Percentiles rank a stretch among this genome's conserved stretches.
Conservation (phyloP, 1,140 invertebrate genomes). For the Sinonovacula constricta region DNA sequence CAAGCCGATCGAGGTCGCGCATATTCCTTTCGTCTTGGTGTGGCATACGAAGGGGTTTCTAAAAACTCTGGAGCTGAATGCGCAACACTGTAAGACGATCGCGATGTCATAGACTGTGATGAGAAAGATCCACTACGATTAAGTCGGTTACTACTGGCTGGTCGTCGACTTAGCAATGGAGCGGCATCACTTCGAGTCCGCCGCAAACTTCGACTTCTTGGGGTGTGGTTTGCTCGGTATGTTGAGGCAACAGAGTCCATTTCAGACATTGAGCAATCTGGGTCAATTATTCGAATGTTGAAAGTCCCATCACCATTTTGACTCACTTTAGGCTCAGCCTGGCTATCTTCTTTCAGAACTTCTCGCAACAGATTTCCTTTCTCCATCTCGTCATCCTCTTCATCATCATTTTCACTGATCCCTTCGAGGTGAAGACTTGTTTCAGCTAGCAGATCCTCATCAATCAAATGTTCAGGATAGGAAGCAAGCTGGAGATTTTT, state of each 20-base stretch:
- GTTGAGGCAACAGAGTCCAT: not conserved
- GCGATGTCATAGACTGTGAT: not conserved
- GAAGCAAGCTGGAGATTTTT: slow-evolving; percentile 44
- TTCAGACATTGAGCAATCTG: slow-evolving; percentile 4
- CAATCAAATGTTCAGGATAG: not conserved
- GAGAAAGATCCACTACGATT: not conserved
- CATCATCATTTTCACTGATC: slow-evolving; percentile 15
- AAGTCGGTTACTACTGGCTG: not conserved
- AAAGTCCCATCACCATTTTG: not conserved
- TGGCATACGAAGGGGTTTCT: not conserved
- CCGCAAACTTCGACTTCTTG: slow-evolving; percentile 4
- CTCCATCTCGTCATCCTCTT: slow-evolving; percentile 2
- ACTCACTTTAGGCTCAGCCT: not conserved
- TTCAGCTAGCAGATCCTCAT: slow-evolving; percentile 19
- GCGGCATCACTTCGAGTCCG: not conserved
- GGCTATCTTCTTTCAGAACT: not conserved
- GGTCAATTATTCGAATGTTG: slow-evolving; percentile 9
- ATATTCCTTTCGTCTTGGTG: not conserved
- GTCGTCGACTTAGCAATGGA: not conserved
- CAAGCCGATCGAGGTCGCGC: slow-evolving; percentile 24
- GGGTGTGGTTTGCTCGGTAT: no score
- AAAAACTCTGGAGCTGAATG: not conserved
- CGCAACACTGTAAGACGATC: not conserved
- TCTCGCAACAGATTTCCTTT: no score
- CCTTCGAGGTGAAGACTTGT: slow-evolving; percentile 12